A percentile compares a stretch with the other conserved stretches of the same genome.
These are phyloP conservation scores for Tupaia tana DNA, from an alignment of 2,113 vertebrate species.

Conservation along the genomic window DNA sequence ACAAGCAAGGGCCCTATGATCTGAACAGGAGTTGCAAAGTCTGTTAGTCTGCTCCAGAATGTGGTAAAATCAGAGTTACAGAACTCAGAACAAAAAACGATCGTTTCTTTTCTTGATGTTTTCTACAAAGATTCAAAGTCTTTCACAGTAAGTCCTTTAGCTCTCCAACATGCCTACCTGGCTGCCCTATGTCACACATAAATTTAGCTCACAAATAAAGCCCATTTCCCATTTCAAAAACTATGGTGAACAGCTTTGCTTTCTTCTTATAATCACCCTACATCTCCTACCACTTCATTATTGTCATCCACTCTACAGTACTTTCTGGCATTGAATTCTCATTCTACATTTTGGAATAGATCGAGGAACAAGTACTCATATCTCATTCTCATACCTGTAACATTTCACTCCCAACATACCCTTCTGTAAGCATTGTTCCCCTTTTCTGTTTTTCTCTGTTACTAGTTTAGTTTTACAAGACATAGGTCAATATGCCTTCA, in stretches of 20 bases:
- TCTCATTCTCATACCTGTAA: background rate
- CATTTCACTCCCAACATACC: background rate
- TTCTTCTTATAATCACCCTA: conserved; percentile 25
- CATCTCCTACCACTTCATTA: conserved; percentile 9
- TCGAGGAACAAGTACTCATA: background rate
- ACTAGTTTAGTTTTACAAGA: background rate
- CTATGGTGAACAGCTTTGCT: conserved; percentile 4
- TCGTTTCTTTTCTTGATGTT: background rate
- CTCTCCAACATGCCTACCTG: background rate
- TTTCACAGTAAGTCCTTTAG: background rate
- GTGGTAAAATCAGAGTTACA: conserved; percentile 46
- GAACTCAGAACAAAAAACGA: background rate
- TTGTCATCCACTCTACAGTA: background rate
- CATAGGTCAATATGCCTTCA: background rate
- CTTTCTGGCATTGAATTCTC: background rate
- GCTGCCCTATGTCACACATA: conserved; percentile 24
- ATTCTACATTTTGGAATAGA: background rate
- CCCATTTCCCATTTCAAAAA: conserved; percentile 26
- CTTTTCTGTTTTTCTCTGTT: background rate
- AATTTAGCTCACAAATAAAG: conserved; percentile 36
- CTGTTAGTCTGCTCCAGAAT: background rate
- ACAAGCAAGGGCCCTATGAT: background rate
- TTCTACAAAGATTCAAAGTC: conserved; percentile 30
- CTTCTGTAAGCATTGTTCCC: too few relatives aligned
- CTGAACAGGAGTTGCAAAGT: background rate